Evolutionary conservation across 1,140 invertebrate genomes (phyloP).

Genomic region (Lethocerus indicus): DNA sequence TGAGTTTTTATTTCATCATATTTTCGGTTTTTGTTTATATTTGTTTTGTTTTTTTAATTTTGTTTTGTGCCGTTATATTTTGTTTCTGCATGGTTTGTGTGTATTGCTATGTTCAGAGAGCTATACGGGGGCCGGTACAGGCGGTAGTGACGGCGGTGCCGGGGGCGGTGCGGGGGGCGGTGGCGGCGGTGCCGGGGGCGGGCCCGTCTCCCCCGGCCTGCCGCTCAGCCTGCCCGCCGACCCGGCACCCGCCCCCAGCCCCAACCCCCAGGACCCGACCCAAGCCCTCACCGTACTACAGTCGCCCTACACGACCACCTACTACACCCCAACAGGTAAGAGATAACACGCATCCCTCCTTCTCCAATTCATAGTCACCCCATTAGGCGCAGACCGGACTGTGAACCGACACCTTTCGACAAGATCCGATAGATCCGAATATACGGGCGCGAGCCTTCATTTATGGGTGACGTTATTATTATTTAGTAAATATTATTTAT

Average conservation of each 20-base stretch:
- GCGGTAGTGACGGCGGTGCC: background rate
- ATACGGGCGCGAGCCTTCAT: too few species aligned
- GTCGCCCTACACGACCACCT: conserved; percentile 27
- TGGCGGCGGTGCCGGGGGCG: conserved; percentile 20
- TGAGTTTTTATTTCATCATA: background rate
- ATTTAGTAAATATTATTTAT: too few species aligned
- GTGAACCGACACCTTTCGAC: too few species aligned
- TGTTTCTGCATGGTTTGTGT: conserved; percentile 16
- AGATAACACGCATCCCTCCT: too few species aligned
- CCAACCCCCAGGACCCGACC: conserved; percentile 30
- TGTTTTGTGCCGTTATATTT: conserved; percentile 3
- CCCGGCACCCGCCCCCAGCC: conserved; percentile 26
- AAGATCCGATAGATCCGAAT: too few species aligned
- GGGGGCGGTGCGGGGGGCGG: conserved; percentile 26
- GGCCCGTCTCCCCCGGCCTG: conserved; percentile 28
- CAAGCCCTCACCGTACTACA: conserved; percentile 26
- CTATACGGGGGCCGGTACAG: background rate
- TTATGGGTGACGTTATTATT: too few species aligned
- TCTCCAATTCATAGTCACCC: too few species aligned
- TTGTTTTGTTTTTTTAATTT: conserved; percentile 5
- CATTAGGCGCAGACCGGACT: too few species aligned
- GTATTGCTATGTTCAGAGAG: background rate
- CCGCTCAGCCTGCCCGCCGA: conserved; percentile 36
- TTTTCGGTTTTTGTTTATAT: conserved; percentile 1
- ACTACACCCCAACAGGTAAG: conserved; percentile 25